Evolutionary conservation across 1,140 invertebrate species (phyloP), one percentile per base, ranked within the genome.

Genomic region (Antheraea pernyi): DNA sequence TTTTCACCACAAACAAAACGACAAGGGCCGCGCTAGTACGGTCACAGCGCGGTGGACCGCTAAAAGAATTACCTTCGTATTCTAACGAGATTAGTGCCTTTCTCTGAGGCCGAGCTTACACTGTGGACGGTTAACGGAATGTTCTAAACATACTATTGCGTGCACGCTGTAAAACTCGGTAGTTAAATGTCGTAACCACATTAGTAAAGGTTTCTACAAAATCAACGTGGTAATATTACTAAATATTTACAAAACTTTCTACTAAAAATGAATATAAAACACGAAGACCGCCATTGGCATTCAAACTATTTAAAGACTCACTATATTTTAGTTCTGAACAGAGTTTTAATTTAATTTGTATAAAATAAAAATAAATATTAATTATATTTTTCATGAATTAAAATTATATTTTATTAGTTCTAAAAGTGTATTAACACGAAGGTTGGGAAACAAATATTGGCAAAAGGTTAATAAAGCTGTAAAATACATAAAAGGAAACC

Each of bases 31-130:
- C 53, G 63, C 13, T 42, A 39, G 18, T 46, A 42, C 36, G 7
- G 19, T n/a, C 39, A 53, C 16, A 13, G 11, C 16, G 16, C 46
- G 11, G 46, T 13, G 64, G 37, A 36, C 18, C 64, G 64, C 64
- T 79, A 79, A 79, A 79, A 76, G 77, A 76, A 79, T 79, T 77
- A 79, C 73, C 77, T 76, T 69, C 69, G 18, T 48, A 53, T 53
- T 68, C 70, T 79, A 79, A 77, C 72, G 70, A 77, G 78, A 79
- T 79, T 79, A 77, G 53, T 58, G 65, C 61, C 71, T 68, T 69
- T 72, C 71, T 65, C 63, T 59, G n/a, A 59, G 64, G 19, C 22
- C 30, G 13, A n/a, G 46, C 46, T 53, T 53, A 61, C 62, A 46
- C 61, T 7, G 59, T 61, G 18, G 59, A 53, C 65, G 48, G 71